Conservation (phyloP, 2,113 vertebrate species). For the Rhipidura dahli region DNA sequence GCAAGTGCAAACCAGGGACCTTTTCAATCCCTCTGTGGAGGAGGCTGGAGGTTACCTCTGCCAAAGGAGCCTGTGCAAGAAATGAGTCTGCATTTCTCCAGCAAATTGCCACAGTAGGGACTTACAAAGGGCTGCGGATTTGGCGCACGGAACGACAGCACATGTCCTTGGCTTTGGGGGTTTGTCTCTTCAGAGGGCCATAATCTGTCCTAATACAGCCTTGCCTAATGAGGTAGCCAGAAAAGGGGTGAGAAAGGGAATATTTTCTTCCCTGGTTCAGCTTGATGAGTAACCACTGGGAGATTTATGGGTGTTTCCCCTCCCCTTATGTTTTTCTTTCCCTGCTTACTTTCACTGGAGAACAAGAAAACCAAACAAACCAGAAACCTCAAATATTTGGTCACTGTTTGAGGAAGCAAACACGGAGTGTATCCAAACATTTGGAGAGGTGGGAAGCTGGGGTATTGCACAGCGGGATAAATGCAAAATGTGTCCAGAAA, state of each 20-base stretch:
- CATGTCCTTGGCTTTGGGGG: rapidly evolving
- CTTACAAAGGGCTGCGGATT: background rate
- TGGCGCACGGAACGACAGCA: rapidly evolving
- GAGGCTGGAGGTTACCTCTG: background rate
- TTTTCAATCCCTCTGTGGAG: conserved; percentile 36
- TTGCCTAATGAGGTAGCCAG: too few relatives aligned
- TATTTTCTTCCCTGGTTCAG: background rate
- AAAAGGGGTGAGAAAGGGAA: background rate
- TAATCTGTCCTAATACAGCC: background rate
- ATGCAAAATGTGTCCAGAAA: background rate
- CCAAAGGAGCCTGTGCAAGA: background rate
- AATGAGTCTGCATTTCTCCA: conserved; percentile 18
- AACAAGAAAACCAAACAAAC: background rate
- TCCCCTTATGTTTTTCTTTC: background rate
- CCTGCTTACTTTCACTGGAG: background rate
- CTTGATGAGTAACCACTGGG: background rate
- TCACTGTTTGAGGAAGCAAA: background rate
- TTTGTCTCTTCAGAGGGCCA: rapidly evolving
- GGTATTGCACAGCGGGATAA: background rate
- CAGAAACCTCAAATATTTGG: background rate
- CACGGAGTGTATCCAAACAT: background rate
- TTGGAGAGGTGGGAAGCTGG: background rate
- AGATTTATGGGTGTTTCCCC: background rate
- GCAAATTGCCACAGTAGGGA: background rate
- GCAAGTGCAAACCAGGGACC: conserved; percentile 12